Evolutionary conservation across 2,888 invertebrate species (phyloP).

Genomic region (Drosophila birchii): DNA sequence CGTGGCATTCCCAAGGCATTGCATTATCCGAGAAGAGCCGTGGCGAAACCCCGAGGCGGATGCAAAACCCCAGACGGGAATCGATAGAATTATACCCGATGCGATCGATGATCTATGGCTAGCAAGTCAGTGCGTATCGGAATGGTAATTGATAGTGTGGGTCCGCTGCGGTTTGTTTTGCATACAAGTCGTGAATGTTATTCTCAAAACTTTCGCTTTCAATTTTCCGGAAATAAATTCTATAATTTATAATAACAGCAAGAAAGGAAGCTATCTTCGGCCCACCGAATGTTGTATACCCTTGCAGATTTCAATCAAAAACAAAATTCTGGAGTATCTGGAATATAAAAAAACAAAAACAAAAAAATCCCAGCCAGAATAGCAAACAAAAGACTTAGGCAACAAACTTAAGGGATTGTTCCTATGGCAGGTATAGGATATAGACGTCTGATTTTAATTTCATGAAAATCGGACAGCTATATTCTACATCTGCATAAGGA

Average conservation of each 20-base stretch:
- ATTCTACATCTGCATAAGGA: no score
- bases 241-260: neutral
- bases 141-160: conserved; percentile 6
- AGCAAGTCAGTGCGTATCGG: neutral
- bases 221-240: neutral
- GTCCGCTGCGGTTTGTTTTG: conserved; percentile 4
- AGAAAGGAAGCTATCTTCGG: no score
- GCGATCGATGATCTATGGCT: neutral
- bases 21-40: conserved; percentile 4
- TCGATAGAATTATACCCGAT: neutral
- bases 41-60: conserved; percentile 16
- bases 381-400: conserved; percentile 70
- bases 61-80: conserved; percentile 30
- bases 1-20: conserved; percentile 22
- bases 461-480: no score
- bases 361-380: no score
- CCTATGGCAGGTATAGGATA: no score
- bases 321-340: no score
- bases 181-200: neutral
- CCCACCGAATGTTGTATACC: no score
- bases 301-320: no score
- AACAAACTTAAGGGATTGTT: conserved; percentile 63
- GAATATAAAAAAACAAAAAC: no score
- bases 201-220: conserved; percentile 7
- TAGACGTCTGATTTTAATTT: no score